Evolutionary conservation across 2,888 invertebrate species (phyloP), one percentile per base, ranked within the genome.

Genomic region (Sipha maydis): DNA sequence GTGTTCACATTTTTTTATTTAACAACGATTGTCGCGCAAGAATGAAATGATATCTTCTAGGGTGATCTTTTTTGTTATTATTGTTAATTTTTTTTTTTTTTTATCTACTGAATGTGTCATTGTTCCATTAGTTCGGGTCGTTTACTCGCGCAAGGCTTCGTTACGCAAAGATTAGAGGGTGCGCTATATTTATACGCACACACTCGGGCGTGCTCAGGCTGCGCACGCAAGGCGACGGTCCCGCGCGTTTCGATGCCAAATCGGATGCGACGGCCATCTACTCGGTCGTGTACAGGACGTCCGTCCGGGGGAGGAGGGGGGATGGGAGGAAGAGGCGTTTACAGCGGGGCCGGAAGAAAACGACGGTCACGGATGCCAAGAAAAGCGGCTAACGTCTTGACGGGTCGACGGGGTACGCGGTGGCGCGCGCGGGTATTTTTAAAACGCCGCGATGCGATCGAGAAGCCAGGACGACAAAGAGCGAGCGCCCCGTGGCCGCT

Each of bases 221-320:
- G 14, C 48, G 11, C 48, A 48, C 48, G 48, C 1, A 14, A 14
- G 48, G 14, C 48, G 48, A 14, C 48, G 48, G 14, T 48, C 14
- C 3, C 7, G 61, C n/a, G 67, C 28, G 71, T 31, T 73, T n/a
- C 73, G 75, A 56, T 75, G 83, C 83, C 83, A 75, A 75, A 83
- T 83, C 83, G 73, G 83, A 83, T 83, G 73, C 73, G 73, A 54
- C 71, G 28, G 21, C 4, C 21, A 25, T 21, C 25, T 48, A 48
- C 14, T 48, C 48, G 48, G 48, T 48, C 25, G 17, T n/a, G 7
- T 25, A 56, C 1, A 21, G 31, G 7, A 71, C 31, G 48, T 28
- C 80, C 38, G 28, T 38, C 71, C 71, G 48, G 31, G 17, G n/a
- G 5, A 0, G 5, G 8, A 2, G 14, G 21, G 28, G n/a, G 41